phyloP scores from a whole-genome alignment of 2,797 vertebrate species.

The Carduelis carduelis region DNA sequence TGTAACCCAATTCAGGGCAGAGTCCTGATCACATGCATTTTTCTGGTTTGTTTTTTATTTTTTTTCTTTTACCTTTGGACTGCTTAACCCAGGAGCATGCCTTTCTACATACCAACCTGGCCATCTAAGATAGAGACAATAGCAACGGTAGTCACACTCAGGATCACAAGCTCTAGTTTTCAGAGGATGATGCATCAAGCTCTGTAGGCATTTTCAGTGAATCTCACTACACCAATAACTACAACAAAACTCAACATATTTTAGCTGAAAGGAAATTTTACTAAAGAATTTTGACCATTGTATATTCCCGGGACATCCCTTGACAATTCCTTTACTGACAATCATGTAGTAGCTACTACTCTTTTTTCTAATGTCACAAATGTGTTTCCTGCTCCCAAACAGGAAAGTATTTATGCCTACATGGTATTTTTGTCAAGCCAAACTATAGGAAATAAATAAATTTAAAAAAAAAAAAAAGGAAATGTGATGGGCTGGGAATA shows the following conservation, averaged over 20 bases:
- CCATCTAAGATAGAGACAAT: background rate
- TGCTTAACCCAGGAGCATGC: background rate
- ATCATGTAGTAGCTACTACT: background rate
- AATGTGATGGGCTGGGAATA: background rate
- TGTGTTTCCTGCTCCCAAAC: conserved; percentile 9
- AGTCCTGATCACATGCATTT: background rate
- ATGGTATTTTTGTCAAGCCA: background rate
- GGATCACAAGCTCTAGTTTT: background rate
- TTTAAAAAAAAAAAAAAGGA: background rate
- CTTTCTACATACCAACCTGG: background rate
- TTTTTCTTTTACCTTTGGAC: conserved; percentile 38
- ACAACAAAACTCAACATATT: background rate
- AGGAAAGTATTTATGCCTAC: background rate
- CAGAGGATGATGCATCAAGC: background rate
- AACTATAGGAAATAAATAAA: background rate
- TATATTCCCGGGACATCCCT: background rate
- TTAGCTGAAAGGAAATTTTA: conserved; percentile 12
- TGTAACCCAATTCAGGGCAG: background rate
- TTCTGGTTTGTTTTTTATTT: background rate
- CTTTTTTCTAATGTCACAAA: background rate
- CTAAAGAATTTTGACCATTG: background rate
- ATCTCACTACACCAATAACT: background rate
- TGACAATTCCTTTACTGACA: background rate
- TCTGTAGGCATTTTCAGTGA: background rate
- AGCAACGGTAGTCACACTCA: background rate